phyloP scores from a whole-genome alignment of 2,113 vertebrate species.

The Rhipidura dahli region DNA sequence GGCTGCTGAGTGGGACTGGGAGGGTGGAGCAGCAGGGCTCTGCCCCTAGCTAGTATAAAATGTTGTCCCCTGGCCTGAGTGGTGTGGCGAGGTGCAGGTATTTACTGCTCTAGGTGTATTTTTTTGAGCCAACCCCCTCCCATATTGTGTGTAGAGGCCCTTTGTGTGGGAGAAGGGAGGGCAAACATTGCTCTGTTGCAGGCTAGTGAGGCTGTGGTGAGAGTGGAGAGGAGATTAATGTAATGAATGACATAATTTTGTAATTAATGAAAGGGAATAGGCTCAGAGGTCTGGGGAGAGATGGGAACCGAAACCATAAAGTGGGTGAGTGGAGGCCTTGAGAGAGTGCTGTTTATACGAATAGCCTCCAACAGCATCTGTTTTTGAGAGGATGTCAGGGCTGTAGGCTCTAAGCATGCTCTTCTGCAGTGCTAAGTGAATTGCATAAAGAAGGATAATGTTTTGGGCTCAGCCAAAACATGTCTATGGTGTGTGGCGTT shows the following conservation, averaged over 20 bases:
- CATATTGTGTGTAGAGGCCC: not conserved
- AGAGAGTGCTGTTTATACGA: not conserved
- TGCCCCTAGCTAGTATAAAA: not conserved
- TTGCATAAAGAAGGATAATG: not conserved
- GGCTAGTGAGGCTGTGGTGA: not conserved
- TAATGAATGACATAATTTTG: not conserved
- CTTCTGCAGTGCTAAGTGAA: not conserved
- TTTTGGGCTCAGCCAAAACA: not conserved
- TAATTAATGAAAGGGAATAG: not conserved
- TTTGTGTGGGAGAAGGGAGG: not conserved
- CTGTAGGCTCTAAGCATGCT: not conserved
- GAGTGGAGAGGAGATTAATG: not conserved
- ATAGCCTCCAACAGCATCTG: not conserved
- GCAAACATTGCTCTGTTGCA: not conserved
- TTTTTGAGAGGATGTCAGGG: not conserved
- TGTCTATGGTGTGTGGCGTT: fast-evolving
- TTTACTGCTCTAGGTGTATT: not conserved
- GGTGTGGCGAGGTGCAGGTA: not conserved
- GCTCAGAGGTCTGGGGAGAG: not conserved
- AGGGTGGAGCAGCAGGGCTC: fast-evolving
- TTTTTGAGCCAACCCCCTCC: not conserved
- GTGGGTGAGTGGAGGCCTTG: not conserved
- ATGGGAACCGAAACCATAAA: not conserved
- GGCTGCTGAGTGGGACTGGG: not conserved
- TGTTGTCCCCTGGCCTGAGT: fast-evolving